Conservation (phyloP, 2,113 vertebrate genomes). For the Myotis lucifugus region DNA sequence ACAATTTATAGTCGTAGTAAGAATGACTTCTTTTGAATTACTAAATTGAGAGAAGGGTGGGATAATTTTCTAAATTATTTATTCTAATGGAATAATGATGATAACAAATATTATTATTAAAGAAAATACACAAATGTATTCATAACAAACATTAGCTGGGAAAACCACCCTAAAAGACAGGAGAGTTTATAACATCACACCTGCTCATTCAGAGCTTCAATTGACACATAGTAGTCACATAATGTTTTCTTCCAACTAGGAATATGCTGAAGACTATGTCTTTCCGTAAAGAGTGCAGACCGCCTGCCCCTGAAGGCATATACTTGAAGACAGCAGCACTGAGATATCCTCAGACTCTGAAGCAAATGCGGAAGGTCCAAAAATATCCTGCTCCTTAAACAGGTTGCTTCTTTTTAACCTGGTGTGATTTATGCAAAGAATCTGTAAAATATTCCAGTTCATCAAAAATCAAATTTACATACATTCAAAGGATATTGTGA, state of each 20-base stretch:
- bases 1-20: neutral
- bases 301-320: neutral
- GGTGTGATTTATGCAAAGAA: conserved; percentile 80
- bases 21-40: neutral
- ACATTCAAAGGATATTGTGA: conserved; percentile 78
- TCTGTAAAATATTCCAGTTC: conserved; percentile 81
- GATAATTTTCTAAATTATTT: neutral
- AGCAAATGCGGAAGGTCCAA: conserved; percentile 64
- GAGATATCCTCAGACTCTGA: conserved; percentile 35
- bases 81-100: conserved; percentile 14
- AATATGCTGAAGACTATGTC: neutral
- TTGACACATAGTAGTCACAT: neutral
- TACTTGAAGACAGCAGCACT: neutral
- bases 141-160: neutral
- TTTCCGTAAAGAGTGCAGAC: neutral
- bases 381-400: conserved; percentile 70
- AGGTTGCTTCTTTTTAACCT: conserved; percentile 9
- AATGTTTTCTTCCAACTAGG: neutral
- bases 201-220: neutral
- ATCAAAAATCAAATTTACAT: conserved; percentile 83
- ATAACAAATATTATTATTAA: neutral
- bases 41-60: neutral
- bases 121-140: neutral
- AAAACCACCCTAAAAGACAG: neutral
- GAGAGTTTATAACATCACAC: neutral